Percentiles rank a stretch among this genome's conserved stretches.
These are phyloP conservation scores for Semicossyphus pulcher DNA, from an alignment of 2,113 vertebrate species.

Conservation along the genomic window DNA sequence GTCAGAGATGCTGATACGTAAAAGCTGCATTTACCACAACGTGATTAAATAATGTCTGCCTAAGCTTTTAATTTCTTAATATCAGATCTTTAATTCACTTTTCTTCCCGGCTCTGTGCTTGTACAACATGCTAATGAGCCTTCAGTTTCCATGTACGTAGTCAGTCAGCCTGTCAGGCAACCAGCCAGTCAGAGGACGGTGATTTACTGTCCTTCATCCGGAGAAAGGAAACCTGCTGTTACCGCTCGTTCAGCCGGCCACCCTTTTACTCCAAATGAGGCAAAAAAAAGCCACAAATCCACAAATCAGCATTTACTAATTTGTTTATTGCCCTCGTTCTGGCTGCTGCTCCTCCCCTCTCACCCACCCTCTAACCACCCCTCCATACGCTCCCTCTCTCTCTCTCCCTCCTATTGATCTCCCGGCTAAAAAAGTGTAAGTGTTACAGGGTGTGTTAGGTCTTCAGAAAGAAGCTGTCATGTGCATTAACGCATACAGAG, in stretches of 20 bases:
- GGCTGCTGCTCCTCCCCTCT: constrained; percentile 57
- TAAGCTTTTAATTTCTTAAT: constrained; percentile 25
- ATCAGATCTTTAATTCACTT: constrained; percentile 40
- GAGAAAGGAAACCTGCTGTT: constrained; percentile 79
- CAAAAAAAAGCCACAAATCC: constrained; percentile 59
- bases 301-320: constrained; percentile 81
- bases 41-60: constrained; percentile 1
- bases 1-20: constrained; percentile 17
- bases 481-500: constrained; percentile 50
- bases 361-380: constrained; percentile 33
- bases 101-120: constrained; percentile 25
- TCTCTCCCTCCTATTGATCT: constrained; percentile 50
- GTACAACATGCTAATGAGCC: constrained; percentile 56
- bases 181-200: constrained; percentile 58
- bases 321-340: constrained; percentile 86
- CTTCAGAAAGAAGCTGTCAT: constrained; percentile 43
- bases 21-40: background rate
- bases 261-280: constrained; percentile 70
- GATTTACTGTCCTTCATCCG: constrained; percentile 82
- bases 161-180: constrained; percentile 61
- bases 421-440: constrained; percentile 52
- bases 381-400: constrained; percentile 22
- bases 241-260: constrained; percentile 81
- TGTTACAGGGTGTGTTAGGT: constrained; percentile 33
- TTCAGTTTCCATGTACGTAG: constrained; percentile 57